Evolutionary conservation across 2,797 vertebrate species (phyloP).

Genomic region (Mus minutoides): DNA sequence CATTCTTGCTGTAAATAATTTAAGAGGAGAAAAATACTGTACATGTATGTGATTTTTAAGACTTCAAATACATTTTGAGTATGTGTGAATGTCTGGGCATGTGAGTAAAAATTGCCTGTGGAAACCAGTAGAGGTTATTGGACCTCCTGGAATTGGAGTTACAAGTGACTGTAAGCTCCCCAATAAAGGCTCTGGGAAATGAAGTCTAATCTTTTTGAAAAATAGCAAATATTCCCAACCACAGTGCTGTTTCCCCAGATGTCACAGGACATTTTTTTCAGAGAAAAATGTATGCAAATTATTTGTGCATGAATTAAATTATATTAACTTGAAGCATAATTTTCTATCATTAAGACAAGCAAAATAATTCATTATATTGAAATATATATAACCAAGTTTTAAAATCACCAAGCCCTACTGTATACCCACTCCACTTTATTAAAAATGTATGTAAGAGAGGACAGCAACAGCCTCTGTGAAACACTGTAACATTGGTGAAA

Average conservation of each 20-base stretch:
- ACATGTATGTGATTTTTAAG: background rate
- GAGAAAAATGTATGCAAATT: background rate
- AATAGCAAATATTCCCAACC: background rate
- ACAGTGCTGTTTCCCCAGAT: background rate
- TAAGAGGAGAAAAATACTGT: background rate
- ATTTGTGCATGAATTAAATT: background rate
- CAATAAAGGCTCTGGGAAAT: background rate
- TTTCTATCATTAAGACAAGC: background rate
- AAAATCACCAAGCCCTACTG: background rate
- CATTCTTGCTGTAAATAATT: conserved; percentile 2
- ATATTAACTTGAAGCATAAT: background rate
- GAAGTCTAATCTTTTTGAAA: background rate
- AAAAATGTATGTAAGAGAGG: background rate
- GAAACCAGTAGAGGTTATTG: background rate
- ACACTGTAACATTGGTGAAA: background rate
- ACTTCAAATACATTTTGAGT: background rate
- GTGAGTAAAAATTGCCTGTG: background rate
- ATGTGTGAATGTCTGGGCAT: background rate
- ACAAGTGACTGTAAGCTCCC: background rate
- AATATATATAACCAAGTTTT: background rate
- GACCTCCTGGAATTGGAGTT: background rate
- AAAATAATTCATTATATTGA: background rate
- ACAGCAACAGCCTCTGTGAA: background rate
- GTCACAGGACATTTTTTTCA: background rate
- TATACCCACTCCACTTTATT: background rate